phyloP scores from a whole-genome alignment of 2,888 invertebrate species.

The Eristalis intricaria region DNA sequence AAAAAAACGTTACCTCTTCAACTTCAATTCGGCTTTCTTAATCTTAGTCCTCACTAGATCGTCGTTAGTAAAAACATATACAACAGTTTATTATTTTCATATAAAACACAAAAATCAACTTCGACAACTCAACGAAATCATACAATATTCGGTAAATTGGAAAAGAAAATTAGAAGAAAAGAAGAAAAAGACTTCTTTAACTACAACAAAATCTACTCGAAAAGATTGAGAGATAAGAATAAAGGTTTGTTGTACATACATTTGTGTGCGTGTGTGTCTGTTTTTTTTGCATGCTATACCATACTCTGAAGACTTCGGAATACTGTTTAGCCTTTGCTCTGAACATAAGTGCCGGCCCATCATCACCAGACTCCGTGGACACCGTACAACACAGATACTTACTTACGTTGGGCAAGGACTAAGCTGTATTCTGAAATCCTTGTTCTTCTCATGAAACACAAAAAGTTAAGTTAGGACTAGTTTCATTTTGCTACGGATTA shows the following conservation, averaged over 20 bases:
- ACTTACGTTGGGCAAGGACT: slow-evolving; percentile 80
- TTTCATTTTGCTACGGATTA: slow-evolving; percentile 6
- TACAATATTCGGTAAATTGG: not conserved
- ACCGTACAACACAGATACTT: slow-evolving; percentile 74
- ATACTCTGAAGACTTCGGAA: slow-evolving; percentile 76
- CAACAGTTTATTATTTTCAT: slow-evolving; percentile 53
- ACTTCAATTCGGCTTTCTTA: slow-evolving; percentile 69
- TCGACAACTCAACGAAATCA: slow-evolving; percentile 10
- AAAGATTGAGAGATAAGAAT: not conserved
- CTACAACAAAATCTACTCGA: not conserved
- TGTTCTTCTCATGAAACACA: not conserved
- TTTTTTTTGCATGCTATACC: slow-evolving; percentile 65
- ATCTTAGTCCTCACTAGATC: slow-evolving; percentile 67
- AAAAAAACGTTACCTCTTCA: slow-evolving; percentile 68
- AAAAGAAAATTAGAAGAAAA: slow-evolving; percentile 13
- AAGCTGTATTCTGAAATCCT: slow-evolving; percentile 79
- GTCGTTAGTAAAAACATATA: slow-evolving; percentile 66
- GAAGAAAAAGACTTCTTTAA: slow-evolving; percentile 1
- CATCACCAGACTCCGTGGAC: slow-evolving; percentile 28
- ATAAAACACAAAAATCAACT: slow-evolving; percentile 6
- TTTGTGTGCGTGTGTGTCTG: slow-evolving; percentile 23
- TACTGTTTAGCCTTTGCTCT: slow-evolving; percentile 81
- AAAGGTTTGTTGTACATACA: slow-evolving; percentile 41
- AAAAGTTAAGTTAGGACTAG: slow-evolving; percentile 14
- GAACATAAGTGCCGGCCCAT: slow-evolving; percentile 75